Conservation (phyloP, 2,888 invertebrate genomes). For the Sesamia inferens region DNA sequence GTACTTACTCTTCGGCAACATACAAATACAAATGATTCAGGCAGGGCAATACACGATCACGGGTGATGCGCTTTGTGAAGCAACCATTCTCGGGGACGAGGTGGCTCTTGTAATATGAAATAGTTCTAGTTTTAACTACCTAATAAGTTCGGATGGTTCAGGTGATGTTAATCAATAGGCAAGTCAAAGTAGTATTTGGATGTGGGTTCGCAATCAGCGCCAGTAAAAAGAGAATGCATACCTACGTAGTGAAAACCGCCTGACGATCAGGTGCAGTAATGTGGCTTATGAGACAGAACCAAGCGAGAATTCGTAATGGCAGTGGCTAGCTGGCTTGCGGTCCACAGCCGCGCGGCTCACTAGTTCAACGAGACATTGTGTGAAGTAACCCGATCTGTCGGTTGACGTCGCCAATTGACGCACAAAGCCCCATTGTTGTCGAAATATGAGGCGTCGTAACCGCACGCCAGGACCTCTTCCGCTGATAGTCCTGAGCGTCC, state of each 20-base stretch:
- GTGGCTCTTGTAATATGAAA: not conserved
- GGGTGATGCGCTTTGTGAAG: too few species aligned
- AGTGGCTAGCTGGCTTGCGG: not conserved
- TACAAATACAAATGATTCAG: too few species aligned
- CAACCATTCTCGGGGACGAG: not conserved
- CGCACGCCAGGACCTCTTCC: conserved; percentile 12
- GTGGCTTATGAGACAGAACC: not conserved
- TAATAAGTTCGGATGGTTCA: not conserved
- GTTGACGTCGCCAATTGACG: conserved; percentile 66
- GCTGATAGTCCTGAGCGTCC: not conserved
- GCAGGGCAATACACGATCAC: too few species aligned
- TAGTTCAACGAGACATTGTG: conserved; percentile 53
- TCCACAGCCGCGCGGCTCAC: conserved; percentile 15
- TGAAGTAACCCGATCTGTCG: conserved; percentile 48
- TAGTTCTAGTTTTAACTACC: not conserved
- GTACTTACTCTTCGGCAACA: too few species aligned
- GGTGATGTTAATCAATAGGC: not conserved
- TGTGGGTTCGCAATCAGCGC: not conserved
- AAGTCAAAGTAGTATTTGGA: not conserved
- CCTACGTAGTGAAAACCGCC: not conserved
- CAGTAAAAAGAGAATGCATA: too few species aligned
- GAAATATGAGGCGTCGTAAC: conserved; percentile 32
- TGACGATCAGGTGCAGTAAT: not conserved
- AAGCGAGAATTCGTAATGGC: not conserved
- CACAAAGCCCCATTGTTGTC: conserved; percentile 68